Evolutionary conservation across 2,888 invertebrate genomes (phyloP).

Genomic region (Julus scandinavius): DNA sequence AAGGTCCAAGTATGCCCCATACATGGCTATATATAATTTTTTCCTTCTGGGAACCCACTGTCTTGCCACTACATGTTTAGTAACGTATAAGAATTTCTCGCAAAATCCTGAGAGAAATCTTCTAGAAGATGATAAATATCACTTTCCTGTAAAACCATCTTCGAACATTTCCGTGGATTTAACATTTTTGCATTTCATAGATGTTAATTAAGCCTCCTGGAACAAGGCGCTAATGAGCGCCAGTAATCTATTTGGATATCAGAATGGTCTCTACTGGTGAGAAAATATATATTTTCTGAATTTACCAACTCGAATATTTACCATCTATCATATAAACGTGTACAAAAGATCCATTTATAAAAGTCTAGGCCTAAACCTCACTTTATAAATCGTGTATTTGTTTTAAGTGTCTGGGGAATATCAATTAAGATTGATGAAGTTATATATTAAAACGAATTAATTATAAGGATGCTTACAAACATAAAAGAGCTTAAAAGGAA

Average conservation of each 20-base stretch:
- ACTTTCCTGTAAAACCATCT: too few species aligned
- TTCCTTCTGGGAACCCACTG: too few species aligned
- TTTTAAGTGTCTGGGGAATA: slow-evolving; percentile 28
- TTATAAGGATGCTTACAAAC: background rate
- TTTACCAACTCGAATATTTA: too few species aligned
- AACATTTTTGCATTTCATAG: background rate
- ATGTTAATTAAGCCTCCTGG: slow-evolving; percentile 5
- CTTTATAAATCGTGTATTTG: slow-evolving; percentile 23
- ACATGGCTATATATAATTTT: too few species aligned
- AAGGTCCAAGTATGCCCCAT: too few species aligned
- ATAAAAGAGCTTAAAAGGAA: too few species aligned
- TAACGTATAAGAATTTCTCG: too few species aligned
- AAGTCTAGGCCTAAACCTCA: background rate
- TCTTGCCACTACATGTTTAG: too few species aligned
- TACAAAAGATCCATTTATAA: slow-evolving; percentile 10
- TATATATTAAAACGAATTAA: slow-evolving; percentile 1
- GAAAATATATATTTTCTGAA: too few species aligned
- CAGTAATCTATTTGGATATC: background rate
- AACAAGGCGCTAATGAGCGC: slow-evolving; percentile 13
- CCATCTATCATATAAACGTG: background rate
- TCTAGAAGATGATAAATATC: too few species aligned
- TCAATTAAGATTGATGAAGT: slow-evolving; percentile 29
- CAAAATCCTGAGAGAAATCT: too few species aligned
- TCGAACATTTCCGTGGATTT: background rate
- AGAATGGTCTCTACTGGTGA: background rate